Conservation (phyloP, 2,888 invertebrate species). For the Agelastica alni region DNA sequence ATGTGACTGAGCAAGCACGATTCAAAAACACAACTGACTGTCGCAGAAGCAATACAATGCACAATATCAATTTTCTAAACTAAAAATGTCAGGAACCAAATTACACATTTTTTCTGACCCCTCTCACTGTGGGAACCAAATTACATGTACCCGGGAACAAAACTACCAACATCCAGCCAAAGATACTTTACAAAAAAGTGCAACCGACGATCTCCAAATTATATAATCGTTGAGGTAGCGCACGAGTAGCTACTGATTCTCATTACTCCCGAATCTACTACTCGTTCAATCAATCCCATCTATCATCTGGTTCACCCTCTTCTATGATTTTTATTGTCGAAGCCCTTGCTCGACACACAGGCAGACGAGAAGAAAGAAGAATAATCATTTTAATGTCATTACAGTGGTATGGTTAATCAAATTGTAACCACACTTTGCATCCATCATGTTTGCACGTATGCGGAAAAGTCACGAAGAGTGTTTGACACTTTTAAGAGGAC, state of each 20-base stretch:
- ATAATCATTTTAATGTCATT: slow-evolving; percentile 29
- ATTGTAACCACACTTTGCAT: slow-evolving; percentile 29
- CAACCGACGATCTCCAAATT: not conserved
- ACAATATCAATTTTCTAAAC: too few relatives aligned
- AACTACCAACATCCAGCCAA: too few relatives aligned
- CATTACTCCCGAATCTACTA: slow-evolving; percentile 21
- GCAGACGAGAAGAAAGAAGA: slow-evolving; percentile 25
- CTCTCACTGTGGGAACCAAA: too few relatives aligned
- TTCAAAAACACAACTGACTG: too few relatives aligned
- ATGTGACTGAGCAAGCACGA: too few relatives aligned
- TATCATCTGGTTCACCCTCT: slow-evolving; percentile 30
- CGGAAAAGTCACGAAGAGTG: too few relatives aligned
- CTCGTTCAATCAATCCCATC: slow-evolving; percentile 29
- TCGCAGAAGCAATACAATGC: not conserved
- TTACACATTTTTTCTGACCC: too few relatives aligned
- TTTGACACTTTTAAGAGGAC: too few relatives aligned
- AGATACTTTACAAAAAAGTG: too few relatives aligned
- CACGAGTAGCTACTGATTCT: slow-evolving; percentile 6
- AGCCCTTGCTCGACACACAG: slow-evolving; percentile 19
- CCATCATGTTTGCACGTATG: too few relatives aligned
- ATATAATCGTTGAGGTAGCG: not conserved
- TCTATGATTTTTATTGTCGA: slow-evolving; percentile 28
- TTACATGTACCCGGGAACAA: too few relatives aligned
- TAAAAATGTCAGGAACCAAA: too few relatives aligned
- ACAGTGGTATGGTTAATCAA: slow-evolving; percentile 29